A percentile compares a stretch with the other conserved stretches of the same genome.
Evolutionary conservation across 37 sponge, comb jelly and placozoan species (phyloP).

Genomic region (Haliclona indistincta): DNA sequence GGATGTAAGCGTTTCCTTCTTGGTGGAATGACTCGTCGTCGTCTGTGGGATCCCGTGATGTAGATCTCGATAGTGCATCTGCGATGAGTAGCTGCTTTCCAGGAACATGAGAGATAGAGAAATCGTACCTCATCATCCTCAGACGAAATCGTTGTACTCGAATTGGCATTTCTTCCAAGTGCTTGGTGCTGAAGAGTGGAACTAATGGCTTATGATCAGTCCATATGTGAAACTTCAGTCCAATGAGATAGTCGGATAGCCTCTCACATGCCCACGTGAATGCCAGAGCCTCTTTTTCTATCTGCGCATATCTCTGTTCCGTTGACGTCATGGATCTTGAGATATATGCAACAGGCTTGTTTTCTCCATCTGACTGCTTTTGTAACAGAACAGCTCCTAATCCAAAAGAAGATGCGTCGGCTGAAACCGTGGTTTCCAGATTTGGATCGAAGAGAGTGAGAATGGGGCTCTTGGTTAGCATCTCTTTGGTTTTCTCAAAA

Average conservation of each 20-base stretch:
- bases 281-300: conserved; percentile 50
- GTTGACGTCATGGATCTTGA: conserved; percentile 42
- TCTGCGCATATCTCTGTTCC: conserved; percentile 38
- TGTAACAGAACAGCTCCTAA: no score
- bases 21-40: conserved; percentile 23
- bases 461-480: conserved; percentile 4
- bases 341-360: conserved; percentile 46
- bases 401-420: no score
- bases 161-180: no score
- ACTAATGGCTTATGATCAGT: conserved; percentile 66
- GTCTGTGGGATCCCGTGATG: conserved; percentile 36
- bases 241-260: conserved; percentile 24
- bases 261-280: conserved; percentile 34
- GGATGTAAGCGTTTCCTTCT: neutral
- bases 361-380: no score
- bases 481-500: conserved; percentile 15
- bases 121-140: conserved; percentile 35
- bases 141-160: no score
- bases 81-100: no score
- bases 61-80: no score
- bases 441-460: conserved; percentile 33
- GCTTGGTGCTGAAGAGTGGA: no score
- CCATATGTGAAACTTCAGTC: conserved; percentile 17
- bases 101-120: conserved; percentile 41
- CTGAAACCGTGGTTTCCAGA: conserved; percentile 18